Evolutionary conservation across 2,113 vertebrate species (phyloP), one percentile per base, ranked within the genome.

Genomic region (Syngnathoides biaculeatus): DNA sequence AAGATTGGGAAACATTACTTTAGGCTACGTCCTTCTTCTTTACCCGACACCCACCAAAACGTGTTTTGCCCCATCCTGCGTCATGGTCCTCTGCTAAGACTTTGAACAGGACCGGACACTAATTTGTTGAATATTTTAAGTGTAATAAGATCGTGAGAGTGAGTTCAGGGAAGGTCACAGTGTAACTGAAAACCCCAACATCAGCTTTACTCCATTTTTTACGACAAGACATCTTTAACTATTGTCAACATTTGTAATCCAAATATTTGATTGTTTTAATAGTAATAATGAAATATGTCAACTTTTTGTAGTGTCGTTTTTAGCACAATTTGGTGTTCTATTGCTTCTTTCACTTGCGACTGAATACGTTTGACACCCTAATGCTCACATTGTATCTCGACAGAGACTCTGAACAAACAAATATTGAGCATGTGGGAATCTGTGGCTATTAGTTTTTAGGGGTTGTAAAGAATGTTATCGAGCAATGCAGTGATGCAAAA

Each of bases 401-500:
- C 24, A 56, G 24, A 56, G 24, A 1, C 24, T 15, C 11, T 61
- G 20, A 24, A 40, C 40, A 61, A 40, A 61, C 19, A 39, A 10
- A 58, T 8, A 20, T 6, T 27, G 26, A 56, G 7, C 53, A 56
- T 24, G n/a, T 53, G 11, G 13, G 24, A 58, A 19, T 35, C 27
- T 17, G 27, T 27, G 20, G 5, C 27, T 58, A 52, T 52, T 52
- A n/a, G 48, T 52, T 58, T 56, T 58, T 17, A 1, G 27, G 56
- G 56, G 15, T 17, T 22, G n/a, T 24, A 62, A 24, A 40, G 38
- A 40, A 61, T n/a, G 11, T 20, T 45, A 63, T 26, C 1, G 73
- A 74, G 75, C 73, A 71, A 68, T 78, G 70, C 57, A 15, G 70
- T 30, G 80, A 78, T 79, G 69, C 78, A 85, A 79, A 86, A 64